phyloP scores from a whole-genome alignment of 2,113 vertebrate genomes.

The Indri indri region DNA sequence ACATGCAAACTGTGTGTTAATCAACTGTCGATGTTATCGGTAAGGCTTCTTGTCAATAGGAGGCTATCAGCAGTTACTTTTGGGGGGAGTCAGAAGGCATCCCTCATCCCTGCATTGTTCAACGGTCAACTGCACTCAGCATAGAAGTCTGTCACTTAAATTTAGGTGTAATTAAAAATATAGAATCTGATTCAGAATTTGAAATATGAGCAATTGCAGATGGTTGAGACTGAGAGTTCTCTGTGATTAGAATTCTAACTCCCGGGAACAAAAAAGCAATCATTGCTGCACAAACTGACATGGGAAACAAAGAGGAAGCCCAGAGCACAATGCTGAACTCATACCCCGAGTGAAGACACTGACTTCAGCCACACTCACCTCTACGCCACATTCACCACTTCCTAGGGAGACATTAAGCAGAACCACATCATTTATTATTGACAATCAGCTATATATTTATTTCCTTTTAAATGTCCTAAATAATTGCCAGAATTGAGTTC shows the following conservation, averaged over 20 bases:
- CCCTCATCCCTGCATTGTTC: not conserved
- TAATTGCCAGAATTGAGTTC: not conserved
- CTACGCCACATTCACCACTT: not conserved
- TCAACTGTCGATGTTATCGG: not conserved
- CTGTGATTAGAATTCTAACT: not conserved
- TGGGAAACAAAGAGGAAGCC: not conserved
- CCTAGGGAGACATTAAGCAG: not conserved
- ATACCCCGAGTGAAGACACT: not conserved
- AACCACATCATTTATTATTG: not conserved
- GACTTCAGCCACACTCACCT: not conserved
- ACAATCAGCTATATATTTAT: not conserved
- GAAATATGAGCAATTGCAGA: not conserved
- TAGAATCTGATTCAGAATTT: not conserved
- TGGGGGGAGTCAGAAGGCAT: not conserved
- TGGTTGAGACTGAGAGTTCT: not conserved
- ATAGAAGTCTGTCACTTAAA: not conserved
- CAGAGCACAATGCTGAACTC: not conserved
- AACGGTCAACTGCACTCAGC: not conserved
- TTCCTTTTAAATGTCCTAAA: not conserved
- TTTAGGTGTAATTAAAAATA: not conserved
- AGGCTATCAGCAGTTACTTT: not conserved
- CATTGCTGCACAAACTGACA: not conserved
- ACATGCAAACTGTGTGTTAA: not conserved
- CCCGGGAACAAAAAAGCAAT: not conserved
- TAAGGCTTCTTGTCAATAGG: not conserved